Base-by-base conservation (phyloP, 2,888 invertebrate species). In the Leptinotarsa haldemani region DNA sequence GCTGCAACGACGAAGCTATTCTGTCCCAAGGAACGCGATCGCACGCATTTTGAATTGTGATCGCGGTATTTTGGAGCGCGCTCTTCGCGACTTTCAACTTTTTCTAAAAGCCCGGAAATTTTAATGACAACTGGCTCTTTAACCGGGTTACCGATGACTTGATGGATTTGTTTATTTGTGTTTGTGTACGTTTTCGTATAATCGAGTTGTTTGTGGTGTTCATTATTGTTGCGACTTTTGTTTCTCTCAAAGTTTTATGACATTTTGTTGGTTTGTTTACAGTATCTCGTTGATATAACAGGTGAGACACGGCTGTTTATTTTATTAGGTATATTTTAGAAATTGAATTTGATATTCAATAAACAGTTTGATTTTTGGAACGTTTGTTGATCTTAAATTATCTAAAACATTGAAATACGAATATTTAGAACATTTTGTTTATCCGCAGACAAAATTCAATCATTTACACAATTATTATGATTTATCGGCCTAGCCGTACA, bases 41-140 rank as follows among this genome's bases (percentile, higher is more conserved):
- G 50, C n/a, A 50, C 50, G 50, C 50, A 16, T 50, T 50, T 50
- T n/a, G 5, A 30, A 18, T 52, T 58, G 58, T 15, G 58, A 61
- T 61, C 40, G 61, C 61, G 61, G 18, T 40, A 61, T 61, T 30
- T 9, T 61, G 9, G 61, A 61, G 61, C 30, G 61, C 61, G 61
- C 56, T 56, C 16, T 56, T 56, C 25, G 22, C 30, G 40, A 61
- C 61, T 12, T 16, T 40, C 40, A 61, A n/a, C 61, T 61, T 61
- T 61, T 18, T 30, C 16, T n/a, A n/a, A 56, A 61, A 61, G n/a
- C 30, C n/a, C 40, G 61, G 30, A 25, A 7, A 9, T 40, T 61
- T 61, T 61, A 2, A 30, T 40, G 61, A 61, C 30, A 40, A n/a
- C 30, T 61, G 16, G 30, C 25, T 16, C 30, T 61, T 7, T 9